Percentiles rank a stretch among this genome's conserved stretches.
Evolutionary conservation across 2,113 vertebrate genomes (phyloP).

Genomic region (Takifugu flavidus): DNA sequence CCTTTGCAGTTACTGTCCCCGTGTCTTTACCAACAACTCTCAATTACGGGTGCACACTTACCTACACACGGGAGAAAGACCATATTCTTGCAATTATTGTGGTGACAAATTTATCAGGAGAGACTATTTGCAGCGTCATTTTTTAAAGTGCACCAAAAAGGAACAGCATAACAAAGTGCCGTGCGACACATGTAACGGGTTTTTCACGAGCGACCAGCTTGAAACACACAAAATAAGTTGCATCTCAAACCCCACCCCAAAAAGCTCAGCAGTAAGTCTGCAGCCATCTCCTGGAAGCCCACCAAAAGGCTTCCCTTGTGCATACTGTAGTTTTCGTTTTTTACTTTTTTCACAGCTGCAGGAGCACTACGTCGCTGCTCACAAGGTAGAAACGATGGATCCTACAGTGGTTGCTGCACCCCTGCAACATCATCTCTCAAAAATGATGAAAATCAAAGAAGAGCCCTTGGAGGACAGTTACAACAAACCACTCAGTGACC

Average conservation of each 20-base stretch:
- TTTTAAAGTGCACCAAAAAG: constrained; percentile 55
- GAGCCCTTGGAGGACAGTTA: constrained; percentile 55
- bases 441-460: constrained; percentile 56
- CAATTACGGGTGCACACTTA: constrained; percentile 62
- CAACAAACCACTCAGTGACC: constrained; percentile 19
- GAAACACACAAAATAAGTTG: constrained; percentile 55
- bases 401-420: constrained; percentile 34
- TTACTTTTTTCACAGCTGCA: constrained; percentile 77
- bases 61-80: constrained; percentile 75
- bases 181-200: constrained; percentile 66
- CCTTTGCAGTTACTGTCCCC: constrained; percentile 67
- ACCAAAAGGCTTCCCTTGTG: constrained; percentile 73
- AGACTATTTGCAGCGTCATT: constrained; percentile 73
- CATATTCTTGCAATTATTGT: constrained; percentile 69
- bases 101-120: constrained; percentile 71
- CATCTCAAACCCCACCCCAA: constrained; percentile 2
- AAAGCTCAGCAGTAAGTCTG: constrained; percentile 13
- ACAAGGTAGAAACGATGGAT: constrained; percentile 57
- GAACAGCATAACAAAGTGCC: constrained; percentile 21
- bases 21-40: constrained; percentile 51
- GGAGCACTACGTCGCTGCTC: constrained; percentile 71
- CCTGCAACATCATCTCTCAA: constrained; percentile 59
- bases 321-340: constrained; percentile 70
- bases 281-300: constrained; percentile 13
- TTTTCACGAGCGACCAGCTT: constrained; percentile 47